Evolutionary conservation across 2,797 vertebrate genomes (phyloP).

Genomic region (Harpagifer antarcticus): DNA sequence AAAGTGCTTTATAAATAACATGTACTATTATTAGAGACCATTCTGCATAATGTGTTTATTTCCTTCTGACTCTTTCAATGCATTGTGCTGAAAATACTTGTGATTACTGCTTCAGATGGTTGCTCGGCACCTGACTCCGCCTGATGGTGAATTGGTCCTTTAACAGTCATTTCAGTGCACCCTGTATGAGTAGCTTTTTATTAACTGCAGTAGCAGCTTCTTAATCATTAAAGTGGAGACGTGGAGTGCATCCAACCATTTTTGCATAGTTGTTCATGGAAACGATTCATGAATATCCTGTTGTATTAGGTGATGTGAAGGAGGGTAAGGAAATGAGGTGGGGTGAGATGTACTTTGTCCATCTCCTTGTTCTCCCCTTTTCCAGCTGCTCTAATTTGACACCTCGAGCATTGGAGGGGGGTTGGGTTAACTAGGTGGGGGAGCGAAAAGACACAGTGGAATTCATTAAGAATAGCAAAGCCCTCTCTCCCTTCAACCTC

Average conservation of each 20-base stretch:
- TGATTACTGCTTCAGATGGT: too few species aligned
- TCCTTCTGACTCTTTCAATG: not conserved
- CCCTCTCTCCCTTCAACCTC: conserved; percentile 83
- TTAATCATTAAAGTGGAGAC: conserved; percentile 66
- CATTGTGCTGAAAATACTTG: not conserved
- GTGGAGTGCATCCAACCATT: conserved; percentile 68
- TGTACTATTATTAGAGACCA: too few species aligned
- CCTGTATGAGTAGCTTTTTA: conserved; percentile 45
- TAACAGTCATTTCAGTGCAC: conserved; percentile 22
- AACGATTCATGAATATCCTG: conserved; percentile 70
- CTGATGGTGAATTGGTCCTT: conserved; percentile 26
- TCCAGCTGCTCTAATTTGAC: conserved; percentile 93
- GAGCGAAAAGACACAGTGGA: conserved; percentile 90
- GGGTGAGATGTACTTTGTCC: conserved; percentile 75
- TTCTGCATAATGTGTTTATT: not conserved
- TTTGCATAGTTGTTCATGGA: conserved; percentile 68
- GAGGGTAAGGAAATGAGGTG: conserved; percentile 67
- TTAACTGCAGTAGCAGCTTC: conserved; percentile 57
- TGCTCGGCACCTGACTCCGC: too few species aligned
- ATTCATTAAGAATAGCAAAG: conserved; percentile 92
- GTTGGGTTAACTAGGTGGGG: conserved; percentile 89
- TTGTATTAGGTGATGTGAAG: conserved; percentile 74
- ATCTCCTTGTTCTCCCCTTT: conserved; percentile 82
- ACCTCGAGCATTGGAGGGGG: conserved; percentile 88
- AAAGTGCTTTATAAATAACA: too few species aligned